Evolutionary conservation across 2,797 vertebrate species (phyloP).

Genomic region (Anomalospiza imberbis): DNA sequence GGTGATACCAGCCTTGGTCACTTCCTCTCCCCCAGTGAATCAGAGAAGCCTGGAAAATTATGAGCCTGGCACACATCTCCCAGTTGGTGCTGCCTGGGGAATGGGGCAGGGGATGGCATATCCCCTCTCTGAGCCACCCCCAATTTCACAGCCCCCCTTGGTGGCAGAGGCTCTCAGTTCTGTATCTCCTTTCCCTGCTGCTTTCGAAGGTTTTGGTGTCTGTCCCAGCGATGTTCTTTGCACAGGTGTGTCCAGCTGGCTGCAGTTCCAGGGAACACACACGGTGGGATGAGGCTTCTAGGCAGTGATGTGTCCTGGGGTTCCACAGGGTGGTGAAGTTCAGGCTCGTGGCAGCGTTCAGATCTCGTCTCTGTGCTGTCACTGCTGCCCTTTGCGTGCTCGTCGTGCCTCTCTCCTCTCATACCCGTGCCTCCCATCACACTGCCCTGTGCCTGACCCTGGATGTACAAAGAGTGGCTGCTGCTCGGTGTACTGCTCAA

Average conservation of each 20-base stretch:
- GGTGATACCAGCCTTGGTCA: background rate
- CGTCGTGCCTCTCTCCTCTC: background rate
- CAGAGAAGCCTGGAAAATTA: background rate
- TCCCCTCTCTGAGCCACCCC: background rate
- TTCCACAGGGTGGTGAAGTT: background rate
- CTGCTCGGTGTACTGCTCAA: background rate
- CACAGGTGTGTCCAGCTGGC: background rate
- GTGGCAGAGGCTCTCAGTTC: background rate
- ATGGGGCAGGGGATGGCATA: background rate
- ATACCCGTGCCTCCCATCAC: rapidly evolving
- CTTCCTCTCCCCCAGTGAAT: background rate
- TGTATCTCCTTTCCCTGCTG: background rate
- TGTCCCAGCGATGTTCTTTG: background rate
- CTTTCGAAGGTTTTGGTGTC: background rate
- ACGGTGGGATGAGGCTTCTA: background rate
- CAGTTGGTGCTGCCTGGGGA: background rate
- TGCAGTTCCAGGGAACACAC: background rate
- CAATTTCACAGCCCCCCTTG: background rate
- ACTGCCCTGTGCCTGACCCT: background rate
- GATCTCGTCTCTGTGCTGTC: background rate
- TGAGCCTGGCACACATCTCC: background rate
- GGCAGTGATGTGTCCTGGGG: background rate
- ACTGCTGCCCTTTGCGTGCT: background rate
- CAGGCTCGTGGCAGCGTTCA: background rate
- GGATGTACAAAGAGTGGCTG: rapidly evolving